These are phyloP conservation scores for Coptodon rendalli DNA, from an alignment of 2,113 vertebrate species.

Conservation along the genomic window DNA sequence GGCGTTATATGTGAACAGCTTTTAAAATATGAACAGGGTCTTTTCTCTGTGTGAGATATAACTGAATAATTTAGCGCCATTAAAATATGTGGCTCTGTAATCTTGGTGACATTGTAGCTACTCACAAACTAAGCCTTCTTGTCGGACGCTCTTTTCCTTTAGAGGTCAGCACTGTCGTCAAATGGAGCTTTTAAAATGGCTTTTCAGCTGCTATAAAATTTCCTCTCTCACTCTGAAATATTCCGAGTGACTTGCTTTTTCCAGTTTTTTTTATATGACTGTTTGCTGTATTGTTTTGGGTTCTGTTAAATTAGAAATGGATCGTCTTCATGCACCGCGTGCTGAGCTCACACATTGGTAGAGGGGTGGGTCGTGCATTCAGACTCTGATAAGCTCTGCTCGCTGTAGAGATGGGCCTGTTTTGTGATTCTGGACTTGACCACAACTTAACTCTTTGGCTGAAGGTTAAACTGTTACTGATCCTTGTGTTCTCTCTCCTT, in stretches of 20 bases:
- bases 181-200: neutral
- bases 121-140: neutral
- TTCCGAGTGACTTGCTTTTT: neutral
- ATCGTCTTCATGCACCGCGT: neutral
- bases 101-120: neutral
- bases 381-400: conserved; percentile 29
- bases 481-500: neutral
- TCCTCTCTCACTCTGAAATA: neutral
- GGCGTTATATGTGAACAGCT: neutral
- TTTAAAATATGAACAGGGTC: neutral
- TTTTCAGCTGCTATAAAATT: neutral
- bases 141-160: neutral
- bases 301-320: neutral
- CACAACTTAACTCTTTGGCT: conserved; percentile 41
- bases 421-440: conserved; percentile 52
- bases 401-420: conserved; percentile 11
- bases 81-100: neutral
- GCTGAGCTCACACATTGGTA: neutral
- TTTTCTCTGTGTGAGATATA: neutral
- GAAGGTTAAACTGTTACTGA: conserved; percentile 43
- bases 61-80: neutral
- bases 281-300: neutral
- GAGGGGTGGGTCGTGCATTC: conserved; percentile 20
- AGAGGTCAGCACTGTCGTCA: neutral
- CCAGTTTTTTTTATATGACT: neutral